phyloP scores from a whole-genome alignment of 1,140 invertebrate species.

The Drosophila persimilis region DNA sequence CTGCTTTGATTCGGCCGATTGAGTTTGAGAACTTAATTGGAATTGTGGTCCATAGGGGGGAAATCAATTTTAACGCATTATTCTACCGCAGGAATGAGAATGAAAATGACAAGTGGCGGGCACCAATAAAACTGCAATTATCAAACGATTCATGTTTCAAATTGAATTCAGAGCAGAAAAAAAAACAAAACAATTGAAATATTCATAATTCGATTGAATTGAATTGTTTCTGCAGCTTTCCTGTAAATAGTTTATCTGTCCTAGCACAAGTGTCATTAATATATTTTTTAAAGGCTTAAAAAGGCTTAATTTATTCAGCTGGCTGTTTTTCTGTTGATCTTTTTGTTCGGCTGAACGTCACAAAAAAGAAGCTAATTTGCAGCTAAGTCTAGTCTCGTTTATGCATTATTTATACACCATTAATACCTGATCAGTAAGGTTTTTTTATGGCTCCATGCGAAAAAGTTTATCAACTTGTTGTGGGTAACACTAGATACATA shows the following conservation, averaged over 20 bases:
- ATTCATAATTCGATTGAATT: slow-evolving; percentile 31
- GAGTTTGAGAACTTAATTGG: slow-evolving; percentile 69
- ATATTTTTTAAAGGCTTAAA: no score
- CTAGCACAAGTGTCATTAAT: slow-evolving; percentile 46
- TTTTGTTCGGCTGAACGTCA: slow-evolving; percentile 25
- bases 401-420: slow-evolving; percentile 51
- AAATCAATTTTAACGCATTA: slow-evolving; percentile 47
- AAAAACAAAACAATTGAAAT: slow-evolving; percentile 40
- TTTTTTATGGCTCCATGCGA: slow-evolving; percentile 31
- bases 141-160: not conserved
- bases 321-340: slow-evolving; percentile 10
- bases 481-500: slow-evolving; percentile 42
- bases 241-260: not conserved
- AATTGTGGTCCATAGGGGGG: slow-evolving; percentile 42
- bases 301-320: slow-evolving; percentile 65
- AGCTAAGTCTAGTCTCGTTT: slow-evolving; percentile 54
- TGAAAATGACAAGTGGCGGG: not conserved
- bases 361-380: slow-evolving; percentile 42
- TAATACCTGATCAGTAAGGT: slow-evolving; percentile 39
- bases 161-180: not conserved
- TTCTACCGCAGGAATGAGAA: not conserved
- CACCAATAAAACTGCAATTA: slow-evolving; percentile 48
- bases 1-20: slow-evolving; percentile 61
- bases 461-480: slow-evolving; percentile 50
- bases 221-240: slow-evolving; percentile 3